Evolutionary conservation across 2,888 invertebrate genomes (phyloP).

Genomic region (Meganola albula): DNA sequence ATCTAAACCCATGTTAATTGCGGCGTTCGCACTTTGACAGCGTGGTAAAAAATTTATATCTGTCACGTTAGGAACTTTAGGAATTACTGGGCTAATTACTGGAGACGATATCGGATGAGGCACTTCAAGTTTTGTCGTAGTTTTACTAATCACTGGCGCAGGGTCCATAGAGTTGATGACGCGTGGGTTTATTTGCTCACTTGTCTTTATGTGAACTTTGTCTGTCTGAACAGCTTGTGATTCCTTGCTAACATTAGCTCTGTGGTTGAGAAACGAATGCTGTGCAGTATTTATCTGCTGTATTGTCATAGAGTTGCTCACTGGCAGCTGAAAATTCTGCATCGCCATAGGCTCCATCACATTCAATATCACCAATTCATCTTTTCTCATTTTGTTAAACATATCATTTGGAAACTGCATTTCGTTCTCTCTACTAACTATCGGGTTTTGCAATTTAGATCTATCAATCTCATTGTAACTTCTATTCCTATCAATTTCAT

Average conservation of each 20-base stretch:
- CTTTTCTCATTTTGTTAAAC: slow-evolving; percentile 46
- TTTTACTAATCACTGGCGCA: slow-evolving; percentile 55
- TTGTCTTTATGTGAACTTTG: slow-evolving; percentile 51
- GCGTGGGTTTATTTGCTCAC: slow-evolving; percentile 45
- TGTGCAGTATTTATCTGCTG: slow-evolving; percentile 62
- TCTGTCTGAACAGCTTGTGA: slow-evolving; percentile 64
- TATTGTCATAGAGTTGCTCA: slow-evolving; percentile 64
- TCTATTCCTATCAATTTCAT: slow-evolving; percentile 55
- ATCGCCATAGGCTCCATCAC: slow-evolving; percentile 54
- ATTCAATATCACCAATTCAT: slow-evolving; percentile 62
- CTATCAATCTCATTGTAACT: too few relatives aligned
- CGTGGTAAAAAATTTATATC: slow-evolving; percentile 66
- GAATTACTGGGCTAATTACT: slow-evolving; percentile 65
- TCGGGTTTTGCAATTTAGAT: slow-evolving; percentile 45
- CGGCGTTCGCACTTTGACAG: slow-evolving; percentile 69
- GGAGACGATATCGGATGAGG: slow-evolving; percentile 72
- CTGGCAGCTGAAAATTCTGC: slow-evolving; percentile 53
- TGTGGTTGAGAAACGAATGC: slow-evolving; percentile 56
- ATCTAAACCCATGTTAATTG: slow-evolving; percentile 59
- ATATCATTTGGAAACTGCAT: slow-evolving; percentile 56
- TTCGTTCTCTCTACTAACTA: slow-evolving; percentile 54
- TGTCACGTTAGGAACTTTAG: slow-evolving; percentile 62
- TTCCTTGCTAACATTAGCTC: slow-evolving; percentile 55
- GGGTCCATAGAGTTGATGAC: slow-evolving; percentile 48
- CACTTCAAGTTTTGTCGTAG: slow-evolving; percentile 64